Base-by-base conservation (phyloP, 2,888 invertebrate genomes). In the Lacanobia wlatinum region DNA sequence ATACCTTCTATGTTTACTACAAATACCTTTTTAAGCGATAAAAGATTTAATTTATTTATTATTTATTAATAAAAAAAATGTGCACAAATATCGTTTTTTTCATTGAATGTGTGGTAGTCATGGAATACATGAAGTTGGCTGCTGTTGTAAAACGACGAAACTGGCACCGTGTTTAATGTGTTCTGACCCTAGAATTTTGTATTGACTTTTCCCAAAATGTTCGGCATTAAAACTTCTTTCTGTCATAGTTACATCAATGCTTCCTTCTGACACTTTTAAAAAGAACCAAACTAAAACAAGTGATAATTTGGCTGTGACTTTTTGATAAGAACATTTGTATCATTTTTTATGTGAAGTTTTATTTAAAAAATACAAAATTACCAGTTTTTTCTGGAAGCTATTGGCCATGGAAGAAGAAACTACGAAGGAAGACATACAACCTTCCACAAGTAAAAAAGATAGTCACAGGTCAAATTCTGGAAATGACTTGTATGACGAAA, bases 361-460 rank as follows among this genome's bases (percentile, higher is more conserved):
- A 70, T 74, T 59, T 76, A 53, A 66, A 74, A 74, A 71, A 53
- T 78, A 83, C 89, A 91, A 94, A 92, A 92, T 92, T 92, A 86
- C 89, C 70, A 88, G 88, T 91, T 88, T 87, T 70, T 78, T 89
- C 64, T 83, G 87, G 84, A 91, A 89, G 65, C 89, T 83, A 85
- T 73, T 88, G 70, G 85, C 76, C 64, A 93, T 94, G 93, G 91
- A 90, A 59, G 90, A 91, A 59, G 89, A 91, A 23, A 84, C 87
- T 40, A 78, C 72, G 65, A 90, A 90, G 43, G 89, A 88, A 34
- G 83, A 83, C 34, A 65, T 74, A 53, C 55, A 87, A 14, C 84
- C 92, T 23, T 87, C 90, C 34, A 88, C 91, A 48, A 91, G 91
- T 85, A 91, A 90, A 75, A 90, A 90, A 67, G 87, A 88, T 53